Evolutionary conservation across 2,797 vertebrate genomes (phyloP).

Genomic region (Chaetodon trifasciatus): DNA sequence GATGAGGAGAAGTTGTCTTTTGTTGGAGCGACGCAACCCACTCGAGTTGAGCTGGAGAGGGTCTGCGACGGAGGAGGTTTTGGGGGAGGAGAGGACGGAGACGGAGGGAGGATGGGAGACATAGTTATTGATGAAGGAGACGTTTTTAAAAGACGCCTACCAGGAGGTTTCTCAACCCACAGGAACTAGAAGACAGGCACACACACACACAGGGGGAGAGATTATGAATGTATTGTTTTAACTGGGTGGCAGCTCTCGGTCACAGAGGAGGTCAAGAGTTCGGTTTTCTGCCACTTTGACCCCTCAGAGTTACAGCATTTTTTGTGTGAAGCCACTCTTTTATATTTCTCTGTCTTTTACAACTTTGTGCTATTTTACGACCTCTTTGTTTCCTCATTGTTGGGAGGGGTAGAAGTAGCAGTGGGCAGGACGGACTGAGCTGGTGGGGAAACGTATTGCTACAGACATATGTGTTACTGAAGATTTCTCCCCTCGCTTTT

Average conservation of each 20-base stretch:
- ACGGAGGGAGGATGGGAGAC: conserved; percentile 54
- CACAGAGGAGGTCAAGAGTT: conserved; percentile 84
- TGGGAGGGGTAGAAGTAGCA: conserved; percentile 53
- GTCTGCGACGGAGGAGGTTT: conserved; percentile 43
- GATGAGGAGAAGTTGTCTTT: conserved; percentile 73
- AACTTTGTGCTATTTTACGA: conserved; percentile 79
- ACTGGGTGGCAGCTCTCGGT: conserved; percentile 65
- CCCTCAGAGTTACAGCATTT: conserved; percentile 71
- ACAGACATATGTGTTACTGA: conserved; percentile 38
- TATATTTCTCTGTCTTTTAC: conserved; percentile 75
- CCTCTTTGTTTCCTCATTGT: conserved; percentile 75
- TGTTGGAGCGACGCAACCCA: conserved; percentile 71
- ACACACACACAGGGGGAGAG: conserved; percentile 11
- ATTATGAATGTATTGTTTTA: conserved; percentile 78
- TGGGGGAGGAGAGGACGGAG: conserved; percentile 46
- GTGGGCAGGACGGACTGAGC: conserved; percentile 41
- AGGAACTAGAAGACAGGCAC: conserved; percentile 19
- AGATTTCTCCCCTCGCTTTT: background rate
- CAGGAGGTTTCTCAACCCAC: conserved; percentile 44
- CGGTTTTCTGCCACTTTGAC: conserved; percentile 74
- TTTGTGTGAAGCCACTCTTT: conserved; percentile 61
- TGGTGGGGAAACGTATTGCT: conserved; percentile 32
- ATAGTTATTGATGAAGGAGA: conserved; percentile 68
- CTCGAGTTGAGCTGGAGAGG: conserved; percentile 65
- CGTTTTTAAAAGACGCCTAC: conserved; percentile 48